A percentile compares a stretch with the other conserved stretches of the same genome.
Evolutionary conservation across 2,113 vertebrate genomes (phyloP).

Genomic region (Rhagologus leucostigma): DNA sequence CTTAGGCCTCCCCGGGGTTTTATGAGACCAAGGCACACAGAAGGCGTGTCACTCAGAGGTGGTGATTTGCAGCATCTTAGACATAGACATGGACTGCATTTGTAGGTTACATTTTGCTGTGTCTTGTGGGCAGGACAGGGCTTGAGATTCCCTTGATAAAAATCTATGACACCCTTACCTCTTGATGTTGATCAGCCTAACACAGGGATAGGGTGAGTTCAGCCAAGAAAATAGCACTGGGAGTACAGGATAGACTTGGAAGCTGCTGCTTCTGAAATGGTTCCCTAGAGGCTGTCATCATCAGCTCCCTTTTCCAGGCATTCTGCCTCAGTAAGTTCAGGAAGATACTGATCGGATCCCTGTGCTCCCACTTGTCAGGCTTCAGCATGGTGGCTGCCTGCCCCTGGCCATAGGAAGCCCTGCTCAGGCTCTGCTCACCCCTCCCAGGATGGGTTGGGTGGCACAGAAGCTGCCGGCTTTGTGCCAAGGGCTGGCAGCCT

Average conservation of each 20-base stretch:
- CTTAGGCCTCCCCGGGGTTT: not conserved
- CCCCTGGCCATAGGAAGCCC: not conserved
- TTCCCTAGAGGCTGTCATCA: not conserved
- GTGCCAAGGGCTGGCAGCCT: accelerated
- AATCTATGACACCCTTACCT: not conserved
- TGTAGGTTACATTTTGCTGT: not conserved
- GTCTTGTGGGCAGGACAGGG: not conserved
- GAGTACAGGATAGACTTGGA: not conserved
- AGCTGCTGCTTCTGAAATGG: not conserved
- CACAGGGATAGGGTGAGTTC: not conserved
- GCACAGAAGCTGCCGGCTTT: not conserved
- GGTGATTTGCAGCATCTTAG: not conserved
- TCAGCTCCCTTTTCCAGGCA: not conserved
- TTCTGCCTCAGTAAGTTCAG: not conserved
- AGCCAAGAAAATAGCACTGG: not conserved
- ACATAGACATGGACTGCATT: accelerated
- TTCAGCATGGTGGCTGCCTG: too few species aligned
- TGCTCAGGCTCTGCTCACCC: not conserved
- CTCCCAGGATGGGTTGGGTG: not conserved
- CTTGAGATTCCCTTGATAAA: not conserved
- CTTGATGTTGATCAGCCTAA: not conserved
- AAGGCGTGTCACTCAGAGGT: accelerated
- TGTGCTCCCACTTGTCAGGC: not conserved
- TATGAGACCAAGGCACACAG: not conserved
- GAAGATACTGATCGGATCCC: not conserved